A percentile compares a stretch with the other conserved stretches of the same genome.
Evolutionary conservation across 2,113 vertebrate genomes (phyloP).

Genomic region (Zosterops hypoxanthus): DNA sequence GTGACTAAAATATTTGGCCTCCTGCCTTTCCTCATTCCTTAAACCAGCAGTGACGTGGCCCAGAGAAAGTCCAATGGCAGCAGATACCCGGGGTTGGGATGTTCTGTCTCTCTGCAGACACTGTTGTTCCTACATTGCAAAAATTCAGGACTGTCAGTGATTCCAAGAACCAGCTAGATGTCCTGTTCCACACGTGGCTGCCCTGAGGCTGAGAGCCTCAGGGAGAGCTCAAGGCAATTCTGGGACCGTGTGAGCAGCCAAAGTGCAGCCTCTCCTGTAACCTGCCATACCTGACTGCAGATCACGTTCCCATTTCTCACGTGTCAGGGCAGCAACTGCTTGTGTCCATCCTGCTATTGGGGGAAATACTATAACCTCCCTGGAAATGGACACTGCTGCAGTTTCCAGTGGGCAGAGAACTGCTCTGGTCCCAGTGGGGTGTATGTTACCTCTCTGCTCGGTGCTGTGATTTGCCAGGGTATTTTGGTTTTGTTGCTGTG

Average conservation of each 20-base stretch:
- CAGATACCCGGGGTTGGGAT: not conserved
- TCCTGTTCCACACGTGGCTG: not conserved
- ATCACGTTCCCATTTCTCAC: not conserved
- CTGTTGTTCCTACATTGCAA: rapidly evolving
- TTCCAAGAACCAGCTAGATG: not conserved
- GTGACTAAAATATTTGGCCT: constrained; percentile 20
- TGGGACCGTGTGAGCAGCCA: rapidly evolving
- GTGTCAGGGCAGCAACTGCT: constrained; percentile 46
- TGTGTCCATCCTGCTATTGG: not conserved
- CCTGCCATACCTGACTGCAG: constrained; percentile 25
- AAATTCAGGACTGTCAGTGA: not conserved
- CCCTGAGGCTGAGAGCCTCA: not conserved
- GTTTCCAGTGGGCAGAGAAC: not conserved
- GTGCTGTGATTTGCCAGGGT: constrained; percentile 21
- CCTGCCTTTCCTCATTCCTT: not conserved
- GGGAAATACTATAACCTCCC: not conserved
- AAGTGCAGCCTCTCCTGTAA: not conserved
- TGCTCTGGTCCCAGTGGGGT: rapidly evolving
- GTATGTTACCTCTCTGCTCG: not conserved
- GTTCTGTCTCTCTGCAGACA: not conserved
- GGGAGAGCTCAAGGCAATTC: rapidly evolving
- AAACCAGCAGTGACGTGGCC: not conserved
- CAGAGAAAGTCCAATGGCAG: not conserved
- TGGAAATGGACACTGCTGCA: constrained; percentile 18
- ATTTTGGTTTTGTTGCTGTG: constrained; percentile 46